Conservation (phyloP, 2,888 invertebrate species). For the Andrena chrysosceles region DNA sequence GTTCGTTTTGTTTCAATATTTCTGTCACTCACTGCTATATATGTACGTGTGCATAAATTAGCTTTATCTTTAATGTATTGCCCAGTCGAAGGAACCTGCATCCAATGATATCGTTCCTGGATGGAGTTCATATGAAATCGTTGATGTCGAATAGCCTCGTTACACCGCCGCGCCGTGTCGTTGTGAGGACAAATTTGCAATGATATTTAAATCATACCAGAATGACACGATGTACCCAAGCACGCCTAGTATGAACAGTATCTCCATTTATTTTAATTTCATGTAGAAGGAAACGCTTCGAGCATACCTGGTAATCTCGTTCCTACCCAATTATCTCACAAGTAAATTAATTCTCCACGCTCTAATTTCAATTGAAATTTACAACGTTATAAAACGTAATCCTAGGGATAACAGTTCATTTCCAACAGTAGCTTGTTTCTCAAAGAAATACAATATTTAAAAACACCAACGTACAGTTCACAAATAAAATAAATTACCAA, state of each 20-base stretch:
- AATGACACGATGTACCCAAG: constrained; percentile 59
- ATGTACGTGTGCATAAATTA: constrained; percentile 19
- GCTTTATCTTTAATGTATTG: constrained; percentile 17
- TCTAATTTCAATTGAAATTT: too few species aligned
- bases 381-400: too few species aligned
- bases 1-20: neutral
- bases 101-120: constrained; percentile 59
- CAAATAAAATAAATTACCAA: neutral
- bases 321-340: too few species aligned
- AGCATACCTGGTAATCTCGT: neutral
- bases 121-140: constrained; percentile 45
- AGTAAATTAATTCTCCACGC: too few species aligned
- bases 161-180: constrained; percentile 21
- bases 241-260: constrained; percentile 61
- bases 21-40: neutral
- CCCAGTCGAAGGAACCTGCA: constrained; percentile 44
- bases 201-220: constrained; percentile 33
- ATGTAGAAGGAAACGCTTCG: constrained; percentile 44
- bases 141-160: constrained; percentile 47
- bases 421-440: too few species aligned
- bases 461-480: neutral
- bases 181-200: constrained; percentile 23
- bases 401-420: too few species aligned
- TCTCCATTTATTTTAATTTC: constrained; percentile 9
- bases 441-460: neutral